A percentile compares a stretch with the other conserved stretches of the same genome.
phyloP scores from a whole-genome alignment of 2,888 invertebrate species.

The Callyntrura sp. region DNA sequence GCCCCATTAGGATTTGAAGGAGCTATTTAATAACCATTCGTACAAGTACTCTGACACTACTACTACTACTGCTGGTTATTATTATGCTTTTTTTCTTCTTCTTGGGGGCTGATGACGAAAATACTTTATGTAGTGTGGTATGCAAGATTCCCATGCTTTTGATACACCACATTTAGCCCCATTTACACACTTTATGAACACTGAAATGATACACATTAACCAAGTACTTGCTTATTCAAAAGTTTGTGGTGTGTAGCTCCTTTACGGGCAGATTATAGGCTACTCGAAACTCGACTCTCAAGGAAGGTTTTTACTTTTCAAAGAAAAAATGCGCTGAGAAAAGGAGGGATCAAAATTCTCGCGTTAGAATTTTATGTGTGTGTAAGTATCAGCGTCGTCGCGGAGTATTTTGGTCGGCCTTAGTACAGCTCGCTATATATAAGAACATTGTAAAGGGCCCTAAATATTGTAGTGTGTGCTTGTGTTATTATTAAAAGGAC shows the following conservation, averaged over 20 bases:
- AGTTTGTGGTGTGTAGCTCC: slow-evolving; percentile 34
- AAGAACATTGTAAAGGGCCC: not conserved
- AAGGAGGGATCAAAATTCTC: slow-evolving; percentile 4
- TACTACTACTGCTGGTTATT: too few species aligned
- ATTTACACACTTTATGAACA: slow-evolving; percentile 72
- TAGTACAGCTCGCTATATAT: not conserved
- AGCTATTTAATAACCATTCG: slow-evolving; percentile 15
- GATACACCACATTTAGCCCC: slow-evolving; percentile 68
- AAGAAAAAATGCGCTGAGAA: slow-evolving; percentile 25
- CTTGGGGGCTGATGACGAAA: not conserved
- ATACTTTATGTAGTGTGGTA: not conserved
- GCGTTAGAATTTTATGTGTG: not conserved
- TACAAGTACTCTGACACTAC: not conserved
- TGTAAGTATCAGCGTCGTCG: not conserved
- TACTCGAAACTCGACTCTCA: too few species aligned
- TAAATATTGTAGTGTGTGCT: too few species aligned
- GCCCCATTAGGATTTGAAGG: slow-evolving; percentile 52
- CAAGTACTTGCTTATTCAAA: slow-evolving; percentile 23
- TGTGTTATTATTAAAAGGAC: not conserved
- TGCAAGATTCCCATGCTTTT: slow-evolving; percentile 9
- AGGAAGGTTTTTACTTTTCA: slow-evolving; percentile 37
- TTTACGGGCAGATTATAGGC: slow-evolving; percentile 2
- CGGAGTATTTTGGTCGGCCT: not conserved
- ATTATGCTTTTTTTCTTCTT: too few species aligned
- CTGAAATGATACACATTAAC: slow-evolving; percentile 71